Percentiles rank a stretch among this genome's conserved stretches.
phyloP scores from a whole-genome alignment of 1,140 invertebrate species.

The Parasteatoda tepidariorum region DNA sequence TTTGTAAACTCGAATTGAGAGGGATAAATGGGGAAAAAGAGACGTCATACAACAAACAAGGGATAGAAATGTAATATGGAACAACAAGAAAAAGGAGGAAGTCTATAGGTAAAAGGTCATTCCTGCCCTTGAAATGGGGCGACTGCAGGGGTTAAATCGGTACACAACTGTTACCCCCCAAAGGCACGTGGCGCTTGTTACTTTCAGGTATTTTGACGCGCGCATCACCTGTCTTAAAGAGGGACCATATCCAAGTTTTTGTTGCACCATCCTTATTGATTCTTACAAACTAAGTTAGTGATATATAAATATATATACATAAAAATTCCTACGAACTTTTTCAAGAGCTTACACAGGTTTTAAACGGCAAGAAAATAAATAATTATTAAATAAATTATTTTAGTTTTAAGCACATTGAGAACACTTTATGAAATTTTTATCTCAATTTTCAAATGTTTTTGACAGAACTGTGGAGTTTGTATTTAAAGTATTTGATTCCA shows the following conservation, averaged over 20 bases:
- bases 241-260: background rate
- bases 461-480: no score
- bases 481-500: no score
- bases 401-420: no score
- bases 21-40: background rate
- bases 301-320: no score
- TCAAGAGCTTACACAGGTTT: no score
- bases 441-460: no score
- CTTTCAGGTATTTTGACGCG: background rate
- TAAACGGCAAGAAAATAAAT: no score
- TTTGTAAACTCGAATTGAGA: background rate
- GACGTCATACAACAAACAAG: background rate
- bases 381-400: no score
- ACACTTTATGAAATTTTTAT: no score
- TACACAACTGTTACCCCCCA: background rate
- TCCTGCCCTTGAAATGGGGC: slow-evolving; percentile 11
- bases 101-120: background rate
- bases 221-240: background rate
- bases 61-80: background rate
- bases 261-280: no score
- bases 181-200: background rate
- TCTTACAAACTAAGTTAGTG: no score
- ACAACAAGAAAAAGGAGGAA: background rate
- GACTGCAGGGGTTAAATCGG: background rate
- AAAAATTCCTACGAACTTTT: no score